A percentile compares a stretch with the other conserved stretches of the same genome.
Conservation (phyloP, 2,113 vertebrate species). For the Noctilio leporinus region DNA sequence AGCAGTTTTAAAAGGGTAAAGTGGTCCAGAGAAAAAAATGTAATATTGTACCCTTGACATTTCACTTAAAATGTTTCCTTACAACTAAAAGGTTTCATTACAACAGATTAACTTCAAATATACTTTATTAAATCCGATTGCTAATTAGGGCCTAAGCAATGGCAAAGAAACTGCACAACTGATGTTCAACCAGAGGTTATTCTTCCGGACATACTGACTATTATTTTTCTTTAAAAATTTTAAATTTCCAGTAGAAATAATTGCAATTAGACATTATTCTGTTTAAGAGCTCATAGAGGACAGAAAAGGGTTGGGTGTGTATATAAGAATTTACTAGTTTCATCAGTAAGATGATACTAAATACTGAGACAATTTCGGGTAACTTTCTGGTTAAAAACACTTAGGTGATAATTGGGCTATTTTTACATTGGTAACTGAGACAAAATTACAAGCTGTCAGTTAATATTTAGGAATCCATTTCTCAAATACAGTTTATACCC, state of each 20-base stretch:
- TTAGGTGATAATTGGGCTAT: neutral
- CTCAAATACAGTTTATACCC: neutral
- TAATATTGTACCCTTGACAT: constrained; percentile 73
- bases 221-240: constrained; percentile 40
- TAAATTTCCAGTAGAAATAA: constrained; percentile 54
- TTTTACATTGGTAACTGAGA: constrained; percentile 17
- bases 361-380: neutral
- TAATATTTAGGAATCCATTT: neutral
- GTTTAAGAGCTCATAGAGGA: neutral
- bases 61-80: constrained; percentile 60
- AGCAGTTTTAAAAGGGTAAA: constrained; percentile 39
- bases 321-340: neutral
- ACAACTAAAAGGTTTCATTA: constrained; percentile 73
- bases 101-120: constrained; percentile 61
- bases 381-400: constrained; percentile 32
- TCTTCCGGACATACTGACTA: constrained; percentile 36
- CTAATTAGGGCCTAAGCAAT: constrained; percentile 65
- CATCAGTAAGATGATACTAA: neutral
- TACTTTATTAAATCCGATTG: constrained; percentile 71
- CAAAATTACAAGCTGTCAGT: neutral
- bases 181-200: constrained; percentile 50
- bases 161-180: constrained; percentile 37
- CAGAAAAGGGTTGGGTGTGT: neutral
- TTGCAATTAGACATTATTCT: constrained; percentile 17
- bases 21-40: constrained; percentile 69